Percentiles rank a stretch among this genome's conserved stretches.
Evolutionary conservation across 2,888 invertebrate genomes (phyloP).

Genomic region (Troilus luridus): DNA sequence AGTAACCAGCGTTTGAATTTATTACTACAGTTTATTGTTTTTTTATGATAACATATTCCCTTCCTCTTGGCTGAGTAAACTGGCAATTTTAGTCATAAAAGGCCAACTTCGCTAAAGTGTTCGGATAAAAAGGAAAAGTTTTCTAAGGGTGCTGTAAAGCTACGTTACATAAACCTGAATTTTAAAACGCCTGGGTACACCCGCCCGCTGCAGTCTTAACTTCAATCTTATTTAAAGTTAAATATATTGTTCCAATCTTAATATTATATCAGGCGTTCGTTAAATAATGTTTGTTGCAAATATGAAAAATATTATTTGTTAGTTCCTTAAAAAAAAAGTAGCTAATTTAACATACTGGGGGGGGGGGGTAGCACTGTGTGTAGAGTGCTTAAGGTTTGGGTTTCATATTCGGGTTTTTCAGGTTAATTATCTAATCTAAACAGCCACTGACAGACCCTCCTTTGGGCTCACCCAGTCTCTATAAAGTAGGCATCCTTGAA

Average conservation of each 20-base stretch:
- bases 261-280: background rate
- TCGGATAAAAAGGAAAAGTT: constrained; percentile 15
- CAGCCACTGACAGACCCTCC: too few species aligned
- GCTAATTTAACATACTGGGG: too few species aligned
- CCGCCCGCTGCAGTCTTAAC: background rate
- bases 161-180: background rate
- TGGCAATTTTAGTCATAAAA: constrained; percentile 1
- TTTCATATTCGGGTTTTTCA: too few species aligned
- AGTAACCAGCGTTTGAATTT: background rate
- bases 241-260: background rate
- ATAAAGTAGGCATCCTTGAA: too few species aligned
- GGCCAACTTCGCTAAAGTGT: background rate
- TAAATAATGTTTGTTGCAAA: background rate
- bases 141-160: background rate
- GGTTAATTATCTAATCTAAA: too few species aligned
- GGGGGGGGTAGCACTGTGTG: too few species aligned
- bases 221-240: background rate
- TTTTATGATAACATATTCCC: background rate
- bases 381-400: too few species aligned
- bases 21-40: background rate
- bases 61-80: background rate
- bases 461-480: too few species aligned
- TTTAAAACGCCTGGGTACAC: background rate
- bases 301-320: background rate
- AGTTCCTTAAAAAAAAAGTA: background rate